Base-by-base conservation (phyloP, 2,888 invertebrate species). In the Yponomeuta plumbellus region DNA sequence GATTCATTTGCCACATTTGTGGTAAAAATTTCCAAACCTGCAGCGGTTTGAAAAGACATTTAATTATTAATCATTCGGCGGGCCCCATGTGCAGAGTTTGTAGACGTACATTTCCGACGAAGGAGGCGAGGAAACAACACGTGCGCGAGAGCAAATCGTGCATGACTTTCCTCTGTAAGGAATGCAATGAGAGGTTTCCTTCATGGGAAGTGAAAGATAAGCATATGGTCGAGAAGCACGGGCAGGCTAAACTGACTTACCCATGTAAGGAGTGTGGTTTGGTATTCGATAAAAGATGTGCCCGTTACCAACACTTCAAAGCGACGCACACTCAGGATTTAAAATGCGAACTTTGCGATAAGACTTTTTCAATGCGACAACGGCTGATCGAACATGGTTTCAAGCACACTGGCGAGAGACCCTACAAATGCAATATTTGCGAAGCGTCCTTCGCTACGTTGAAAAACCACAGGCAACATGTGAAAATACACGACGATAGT, bases 301-400 rank as follows among this genome's bases (percentile, higher is more conserved):
- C 26, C 13, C 59, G 67, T 11, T 67, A 68, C 26, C 52, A 61
- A n/a, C 70, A 70, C 52, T 70, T 70, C 21, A 70, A 67, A 58
- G 57, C 58, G 8, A 34, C 57, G 4, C 70, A 70, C 56, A 69
- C 70, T 0, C 64, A 66, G 8, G 68, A 69, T 1, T 66, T 66
- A 44, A 69, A 68, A 56, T 71, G 71, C 61, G 52, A 66, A n/a
- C 66, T 66, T 65, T 71, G 71, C 56, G 64, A 44, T 23, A 64
- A 62, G 17, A 68, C 64, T 13, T 69, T 68, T 52, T 61, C 67
- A 3, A 65, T 65, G 5, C 13, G 39, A 20, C 56, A 61, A 1
- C 26, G n/a, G 6, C 61, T 70, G 2, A 59, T 63, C 11, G 64
- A 64, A 4, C 71, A 71, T 52, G 39, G 61, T 0, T 44, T 44